Base-by-base conservation (phyloP, 2,113 vertebrate genomes). In the Athene cunicularia region DNA sequence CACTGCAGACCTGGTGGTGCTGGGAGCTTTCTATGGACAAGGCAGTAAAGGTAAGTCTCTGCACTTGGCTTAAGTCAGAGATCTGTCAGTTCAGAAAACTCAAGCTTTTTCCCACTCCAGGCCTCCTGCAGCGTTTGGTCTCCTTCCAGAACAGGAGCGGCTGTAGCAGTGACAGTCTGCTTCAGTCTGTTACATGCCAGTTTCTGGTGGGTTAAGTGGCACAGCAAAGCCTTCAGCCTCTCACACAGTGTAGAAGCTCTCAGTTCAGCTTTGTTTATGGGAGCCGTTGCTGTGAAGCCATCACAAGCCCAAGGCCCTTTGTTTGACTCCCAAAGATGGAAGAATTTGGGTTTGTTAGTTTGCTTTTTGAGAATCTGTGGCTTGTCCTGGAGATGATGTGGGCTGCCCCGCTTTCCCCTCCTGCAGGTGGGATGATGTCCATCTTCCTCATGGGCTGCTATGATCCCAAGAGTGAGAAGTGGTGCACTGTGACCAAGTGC, bases 401-500 rank as follows among this genome's bases (percentile, higher is more conserved):
- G 63, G 2, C 28, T 8, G 9, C 19, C 12, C 16, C 14, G 24
- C 4, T 80, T 7, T 94, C 56, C 77, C 37, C 41, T 74, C 37
- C 59, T 81, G 62, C 98, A 99, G 99, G 99, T 60, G 99, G 99
- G 92, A 99, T 99, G 98, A 99, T 99, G 99, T 99, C 99, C 76
- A 99, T 99, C 90, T 99, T 99, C 79, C 98, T 99, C 23, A 99
- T 99, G 99, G 99, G 99, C 93, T 99, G 99, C 96, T 99, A 99
- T 1, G 99, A 99, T 86, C 99, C 99, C 1, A 97, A 98, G 82
- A 98, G 98, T 13, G 99, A 98, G 93, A 99, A 99, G 86, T 99
- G 99, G 99, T 99, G 99, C 98, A 99, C 99, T 0, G 99, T 99
- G 93, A 99, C 99, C 90, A 99, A 99, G 97, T 99, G 99, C 81